Evolutionary conservation across 2,113 vertebrate species (phyloP).

Genomic region (Turdus rufiventris): DNA sequence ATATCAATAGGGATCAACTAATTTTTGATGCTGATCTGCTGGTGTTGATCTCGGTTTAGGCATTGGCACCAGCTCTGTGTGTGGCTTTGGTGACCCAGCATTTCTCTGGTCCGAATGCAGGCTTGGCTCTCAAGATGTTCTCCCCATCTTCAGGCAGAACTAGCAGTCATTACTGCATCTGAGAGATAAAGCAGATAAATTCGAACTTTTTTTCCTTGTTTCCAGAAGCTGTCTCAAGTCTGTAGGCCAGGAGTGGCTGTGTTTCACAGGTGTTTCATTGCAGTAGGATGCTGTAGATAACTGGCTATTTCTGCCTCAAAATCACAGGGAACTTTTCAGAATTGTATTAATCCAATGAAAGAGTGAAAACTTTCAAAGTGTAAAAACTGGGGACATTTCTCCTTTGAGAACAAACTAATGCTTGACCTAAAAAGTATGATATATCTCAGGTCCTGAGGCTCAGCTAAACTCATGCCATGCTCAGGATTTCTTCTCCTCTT

Average conservation of each 20-base stretch:
- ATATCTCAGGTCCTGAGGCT: rapidly evolving
- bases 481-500: background rate
- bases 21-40: background rate
- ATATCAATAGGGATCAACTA: background rate
- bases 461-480: background rate
- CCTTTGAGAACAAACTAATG: background rate
- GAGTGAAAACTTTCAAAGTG: background rate
- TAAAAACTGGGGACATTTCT: background rate
- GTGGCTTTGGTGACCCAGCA: background rate
- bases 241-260: background rate
- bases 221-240: background rate
- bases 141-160: background rate
- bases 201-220: background rate
- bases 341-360: background rate
- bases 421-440: background rate
- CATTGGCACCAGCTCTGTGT: background rate
- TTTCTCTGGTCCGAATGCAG: background rate
- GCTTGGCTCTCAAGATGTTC: background rate
- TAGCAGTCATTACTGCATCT: background rate
- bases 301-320: background rate
- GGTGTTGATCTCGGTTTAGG: background rate
- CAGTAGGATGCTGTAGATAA: background rate
- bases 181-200: background rate
- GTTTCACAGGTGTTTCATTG: background rate
- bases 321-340: background rate